Base-by-base conservation (phyloP, 2,113 vertebrate species). In the Rhinoderma darwinii region DNA sequence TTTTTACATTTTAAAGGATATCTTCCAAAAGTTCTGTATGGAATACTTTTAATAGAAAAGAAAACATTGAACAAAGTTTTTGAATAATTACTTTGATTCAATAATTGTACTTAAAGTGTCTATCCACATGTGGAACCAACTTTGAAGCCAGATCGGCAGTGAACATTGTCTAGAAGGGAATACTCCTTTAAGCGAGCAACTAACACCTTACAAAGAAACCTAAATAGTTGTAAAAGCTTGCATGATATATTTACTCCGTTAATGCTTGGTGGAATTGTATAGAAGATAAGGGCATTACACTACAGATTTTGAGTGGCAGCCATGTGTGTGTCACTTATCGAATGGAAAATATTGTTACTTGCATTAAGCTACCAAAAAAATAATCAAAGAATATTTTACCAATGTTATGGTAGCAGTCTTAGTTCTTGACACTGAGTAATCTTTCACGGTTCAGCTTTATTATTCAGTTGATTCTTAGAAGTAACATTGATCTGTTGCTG, bases 401-500 rank as follows among this genome's bases (percentile, higher is more conserved):
- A 77, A 51, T 77, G 30, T 32, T 32, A 32, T 20, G 15, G 43
- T 8, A 77, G 51, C 12, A 9, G 12, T n/a, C 47, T 56, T 20
- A 35, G 32, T 37, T 56, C 47, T 54, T 22, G 30, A 35, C 35
- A 56, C 77, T 25, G 18, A 15, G 50, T 51, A 79, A 79, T 79
- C 50, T 56, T 12, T 32, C 37, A 70, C 17, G 3, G 18, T 79
- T 79, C 76, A 54, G 74, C 44, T 79, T 79, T 79, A 79, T 51
- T 80, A 80, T 59, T 32, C 50, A 80, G 50, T 80, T 59, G 18
- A 59, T 59, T 80, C 50, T 80, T 20, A 80, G 77, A 22, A 80
- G 77, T 59, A 59, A 80, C 77, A 80, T 80, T 59, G 77, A 56
- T 80, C 51, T 59, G 50, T 80, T 56, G 77, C 77, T 80, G 51